Conservation (phyloP, 2,888 invertebrate species). For the Drosophila flavopinicola region DNA sequence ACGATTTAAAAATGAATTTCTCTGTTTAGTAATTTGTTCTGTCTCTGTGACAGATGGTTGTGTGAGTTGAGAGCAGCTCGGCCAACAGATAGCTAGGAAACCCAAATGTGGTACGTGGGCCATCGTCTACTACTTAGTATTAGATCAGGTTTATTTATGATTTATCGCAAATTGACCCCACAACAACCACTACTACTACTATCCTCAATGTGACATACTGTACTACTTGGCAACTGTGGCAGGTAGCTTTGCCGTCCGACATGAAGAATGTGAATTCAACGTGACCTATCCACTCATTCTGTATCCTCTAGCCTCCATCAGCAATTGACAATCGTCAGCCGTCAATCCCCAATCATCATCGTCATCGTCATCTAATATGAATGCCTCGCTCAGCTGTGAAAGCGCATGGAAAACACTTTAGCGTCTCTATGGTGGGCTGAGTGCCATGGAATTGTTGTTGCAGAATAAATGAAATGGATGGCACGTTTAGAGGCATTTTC, state of each 20-base stretch:
- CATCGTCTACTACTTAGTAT: no score
- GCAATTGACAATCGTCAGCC: conserved; percentile 20
- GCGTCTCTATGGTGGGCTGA: conserved; percentile 8
- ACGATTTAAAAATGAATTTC: no score
- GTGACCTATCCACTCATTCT: conserved; percentile 2
- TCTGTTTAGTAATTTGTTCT: no score
- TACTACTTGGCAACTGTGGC: neutral
- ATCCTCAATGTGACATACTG: no score
- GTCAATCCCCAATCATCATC: conserved; percentile 50
- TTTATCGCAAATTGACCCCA: neutral
- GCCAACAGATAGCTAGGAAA: no score
- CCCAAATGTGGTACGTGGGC: no score
- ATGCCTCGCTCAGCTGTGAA: conserved; percentile 37
- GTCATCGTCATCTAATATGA: conserved; percentile 59
- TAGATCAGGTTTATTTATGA: no score
- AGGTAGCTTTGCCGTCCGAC: conserved; percentile 2
- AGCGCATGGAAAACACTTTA: conserved; percentile 32
- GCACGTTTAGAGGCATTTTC: conserved; percentile 66
- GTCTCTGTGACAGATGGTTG: no score
- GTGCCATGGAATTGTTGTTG: conserved; percentile 33
- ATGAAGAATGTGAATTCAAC: conserved; percentile 16
- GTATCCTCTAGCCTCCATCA: neutral
- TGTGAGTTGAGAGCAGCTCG: no score
- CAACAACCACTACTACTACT: neutral
- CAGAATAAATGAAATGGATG: conserved; percentile 45